Evolutionary conservation across 2,113 vertebrate genomes (phyloP), one percentile per base, ranked within the genome.

Genomic region (Scatophagus argus): DNA sequence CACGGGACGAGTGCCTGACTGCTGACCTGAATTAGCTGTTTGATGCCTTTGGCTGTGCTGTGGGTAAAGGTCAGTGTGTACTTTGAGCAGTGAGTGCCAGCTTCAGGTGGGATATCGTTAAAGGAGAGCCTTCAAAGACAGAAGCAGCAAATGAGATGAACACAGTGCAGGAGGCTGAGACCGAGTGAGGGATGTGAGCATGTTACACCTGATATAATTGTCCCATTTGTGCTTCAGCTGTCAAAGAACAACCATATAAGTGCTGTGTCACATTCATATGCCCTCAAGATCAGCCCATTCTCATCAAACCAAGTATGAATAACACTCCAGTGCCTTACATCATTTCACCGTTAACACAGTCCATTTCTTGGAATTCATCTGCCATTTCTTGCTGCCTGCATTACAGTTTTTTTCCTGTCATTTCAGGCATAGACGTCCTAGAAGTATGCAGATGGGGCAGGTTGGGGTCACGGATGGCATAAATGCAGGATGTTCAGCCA

Each of bases 161-260:
- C 11, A 3, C 34, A 16, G 27, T 27, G n/a, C 11, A 13, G 17
- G 17, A 31, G 27, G 43, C 88, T 88, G 89, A 90, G 41, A 93
- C 84, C 91, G 94, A 95, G 93, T 92, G 92, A 93, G 93, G 90
- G 91, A 92, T 72, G 81, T 76, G 88, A 94, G 88, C 94, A 94
- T 86, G 91, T 82, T 74, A 94, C 92, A 91, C 93, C 91, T 93
- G 77, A 79, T 85, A 65, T 13, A 89, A 62, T 41, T 60, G 1
- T 34, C 4, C 13, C 14, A 6, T 68, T 60, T 51, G 11, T 62
- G 2, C 44, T 73, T 58, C 0, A 32, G 38, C 16, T 52, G 21
- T 7, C 29, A 60, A 23, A 55, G 29, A 61, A n/a, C 2, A 52
- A n/a, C 31, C 44, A 11, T 4, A 25, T 16, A 62, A 64, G 14